phyloP scores from a whole-genome alignment of 2,888 invertebrate genomes.

The Epistrophe eligans region DNA sequence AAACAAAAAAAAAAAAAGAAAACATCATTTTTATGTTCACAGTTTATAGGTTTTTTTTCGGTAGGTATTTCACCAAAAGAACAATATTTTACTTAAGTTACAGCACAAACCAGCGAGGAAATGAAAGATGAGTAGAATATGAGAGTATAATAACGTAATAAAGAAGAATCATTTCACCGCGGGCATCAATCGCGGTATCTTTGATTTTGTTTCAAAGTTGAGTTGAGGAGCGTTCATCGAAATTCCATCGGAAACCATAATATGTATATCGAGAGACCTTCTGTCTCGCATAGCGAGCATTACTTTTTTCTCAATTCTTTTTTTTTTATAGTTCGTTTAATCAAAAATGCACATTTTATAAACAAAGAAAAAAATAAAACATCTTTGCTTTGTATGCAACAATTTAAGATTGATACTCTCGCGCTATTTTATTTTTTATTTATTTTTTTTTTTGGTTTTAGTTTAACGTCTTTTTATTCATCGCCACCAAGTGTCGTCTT shows the following conservation, averaged over 20 bases:
- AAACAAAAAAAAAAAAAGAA: conserved; percentile 28
- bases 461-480: background rate
- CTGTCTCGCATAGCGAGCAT: conserved; percentile 46
- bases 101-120: conserved; percentile 41
- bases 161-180: conserved; percentile 76
- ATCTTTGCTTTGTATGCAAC: conserved; percentile 37
- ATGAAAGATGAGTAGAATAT: conserved; percentile 62
- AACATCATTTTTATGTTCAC: conserved; percentile 65
- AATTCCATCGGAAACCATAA: conserved; percentile 32
- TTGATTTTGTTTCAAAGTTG: conserved; percentile 55
- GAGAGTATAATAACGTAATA: conserved; percentile 74
- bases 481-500: conserved; percentile 50
- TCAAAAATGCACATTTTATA: conserved; percentile 45
- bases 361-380: background rate
- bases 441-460: background rate
- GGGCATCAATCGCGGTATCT: conserved; percentile 73
- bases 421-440: conserved; percentile 13
- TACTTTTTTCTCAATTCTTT: conserved; percentile 14
- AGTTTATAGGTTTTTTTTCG: conserved; percentile 57
- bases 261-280: conserved; percentile 42
- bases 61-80: conserved; percentile 17
- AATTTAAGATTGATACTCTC: conserved; percentile 34
- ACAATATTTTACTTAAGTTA: conserved; percentile 52
- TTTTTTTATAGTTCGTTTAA: conserved; percentile 32
- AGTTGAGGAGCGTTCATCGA: conserved; percentile 23